Percentiles rank a stretch among this genome's conserved stretches.
Conservation (phyloP, 2,797 vertebrate genomes). For the Eutrigla gurnardus region DNA sequence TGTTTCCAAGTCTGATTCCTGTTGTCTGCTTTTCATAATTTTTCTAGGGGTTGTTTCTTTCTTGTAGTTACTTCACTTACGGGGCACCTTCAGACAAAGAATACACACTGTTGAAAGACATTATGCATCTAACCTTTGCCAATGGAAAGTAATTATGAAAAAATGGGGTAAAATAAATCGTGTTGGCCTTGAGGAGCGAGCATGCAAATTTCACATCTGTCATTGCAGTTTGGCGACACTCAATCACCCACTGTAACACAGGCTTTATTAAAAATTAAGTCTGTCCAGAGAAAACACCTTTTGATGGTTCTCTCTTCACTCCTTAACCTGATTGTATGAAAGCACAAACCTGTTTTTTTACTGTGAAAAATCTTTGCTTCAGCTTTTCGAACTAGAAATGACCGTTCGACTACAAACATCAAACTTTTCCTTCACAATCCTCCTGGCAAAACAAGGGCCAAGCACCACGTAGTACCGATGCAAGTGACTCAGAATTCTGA, state of each 20-base stretch:
- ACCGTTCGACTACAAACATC: neutral
- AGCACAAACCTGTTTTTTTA: neutral
- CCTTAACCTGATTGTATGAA: neutral
- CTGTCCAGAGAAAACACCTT: no score
- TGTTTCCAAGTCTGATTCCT: constrained; percentile 37
- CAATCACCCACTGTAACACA: neutral
- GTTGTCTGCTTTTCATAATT: constrained; percentile 15
- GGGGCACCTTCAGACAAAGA: constrained; percentile 4
- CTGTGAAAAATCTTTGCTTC: neutral
- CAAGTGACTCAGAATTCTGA: no score
- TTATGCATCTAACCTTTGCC: constrained; percentile 13
- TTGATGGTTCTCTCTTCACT: neutral
- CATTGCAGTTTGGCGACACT: constrained; percentile 32
- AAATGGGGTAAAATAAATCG: neutral
- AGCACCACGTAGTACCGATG: no score
- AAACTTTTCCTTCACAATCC: neutral
- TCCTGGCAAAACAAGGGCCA: neutral
- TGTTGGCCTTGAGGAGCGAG: neutral
- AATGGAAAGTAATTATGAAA: constrained; percentile 6
- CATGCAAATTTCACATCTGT: constrained; percentile 34
- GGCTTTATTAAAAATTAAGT: no score
- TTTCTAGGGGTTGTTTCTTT: constrained; percentile 10
- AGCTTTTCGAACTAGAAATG: neutral
- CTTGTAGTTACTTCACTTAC: constrained; percentile 9
- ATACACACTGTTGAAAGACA: constrained; percentile 1